Evolutionary conservation across 2,113 vertebrate species (phyloP).

Genomic region (Tichodroma muraria): DNA sequence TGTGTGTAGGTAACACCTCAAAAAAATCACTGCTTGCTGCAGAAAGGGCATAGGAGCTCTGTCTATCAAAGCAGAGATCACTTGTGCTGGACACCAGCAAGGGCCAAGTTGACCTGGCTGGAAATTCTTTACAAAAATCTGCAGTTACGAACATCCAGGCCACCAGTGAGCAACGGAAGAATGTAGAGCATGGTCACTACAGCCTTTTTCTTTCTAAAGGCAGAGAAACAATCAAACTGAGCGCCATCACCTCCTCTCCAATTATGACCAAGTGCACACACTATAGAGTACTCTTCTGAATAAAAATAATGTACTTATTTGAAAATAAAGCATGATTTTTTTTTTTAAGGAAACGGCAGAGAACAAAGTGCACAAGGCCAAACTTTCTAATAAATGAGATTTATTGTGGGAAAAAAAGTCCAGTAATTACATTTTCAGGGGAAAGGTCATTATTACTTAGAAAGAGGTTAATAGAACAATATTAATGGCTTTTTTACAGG

Average conservation of each 20-base stretch:
- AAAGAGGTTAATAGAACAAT: conserved; percentile 65
- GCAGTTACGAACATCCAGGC: neutral
- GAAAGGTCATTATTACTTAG: conserved; percentile 56
- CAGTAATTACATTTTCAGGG: conserved; percentile 67
- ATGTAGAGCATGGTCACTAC: neutral
- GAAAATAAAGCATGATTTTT: conserved; percentile 59
- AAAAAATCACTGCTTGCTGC: neutral
- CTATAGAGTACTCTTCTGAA: neutral
- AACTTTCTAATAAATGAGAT: conserved; percentile 72
- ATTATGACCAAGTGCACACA: neutral
- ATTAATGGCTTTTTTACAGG: conserved; percentile 43
- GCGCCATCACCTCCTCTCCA: neutral
- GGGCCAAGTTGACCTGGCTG: neutral
- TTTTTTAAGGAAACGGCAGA: conserved; percentile 62
- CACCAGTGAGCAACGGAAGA: fast-evolving
- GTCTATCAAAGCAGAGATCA: neutral
- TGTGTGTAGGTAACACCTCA: neutral
- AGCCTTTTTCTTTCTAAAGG: neutral
- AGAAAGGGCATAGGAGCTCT: neutral
- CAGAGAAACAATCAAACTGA: neutral
- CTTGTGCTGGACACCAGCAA: neutral
- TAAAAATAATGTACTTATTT: conserved; percentile 60
- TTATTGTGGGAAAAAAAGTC: conserved; percentile 71
- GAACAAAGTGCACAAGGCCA: conserved; percentile 68
- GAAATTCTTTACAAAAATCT: neutral